A percentile compares a stretch with the other conserved stretches of the same genome.
Conservation (phyloP, 2,888 invertebrate genomes). For the Deroplatys truncata region DNA sequence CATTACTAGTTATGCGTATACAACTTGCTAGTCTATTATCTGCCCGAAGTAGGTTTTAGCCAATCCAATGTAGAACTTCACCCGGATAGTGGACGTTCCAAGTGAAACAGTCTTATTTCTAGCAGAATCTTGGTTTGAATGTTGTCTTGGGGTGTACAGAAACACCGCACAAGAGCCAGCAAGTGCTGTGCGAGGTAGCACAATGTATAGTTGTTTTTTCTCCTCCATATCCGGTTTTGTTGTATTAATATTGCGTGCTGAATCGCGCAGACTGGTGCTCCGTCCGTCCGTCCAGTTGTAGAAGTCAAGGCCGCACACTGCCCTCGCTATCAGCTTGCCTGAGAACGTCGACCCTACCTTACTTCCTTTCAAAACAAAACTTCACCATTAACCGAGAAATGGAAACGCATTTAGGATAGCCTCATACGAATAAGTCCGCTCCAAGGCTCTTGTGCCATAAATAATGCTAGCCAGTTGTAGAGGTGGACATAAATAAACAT, state of each 20-base stretch:
- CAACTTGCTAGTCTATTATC: too few relatives aligned
- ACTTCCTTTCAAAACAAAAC: constrained; percentile 41
- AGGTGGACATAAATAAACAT: too few relatives aligned
- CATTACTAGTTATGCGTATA: too few relatives aligned
- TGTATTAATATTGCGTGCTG: constrained; percentile 12
- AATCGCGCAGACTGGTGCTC: neutral
- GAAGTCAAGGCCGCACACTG: constrained; percentile 72
- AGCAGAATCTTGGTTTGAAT: too few relatives aligned
- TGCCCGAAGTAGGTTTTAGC: too few relatives aligned
- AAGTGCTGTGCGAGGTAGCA: neutral
- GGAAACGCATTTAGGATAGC: neutral
- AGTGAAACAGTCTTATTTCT: too few relatives aligned
- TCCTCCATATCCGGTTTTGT: constrained; percentile 5
- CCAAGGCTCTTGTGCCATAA: neutral
- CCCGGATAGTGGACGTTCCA: too few relatives aligned
- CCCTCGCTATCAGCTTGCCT: constrained; percentile 47
- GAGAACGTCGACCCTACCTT: constrained; percentile 39
- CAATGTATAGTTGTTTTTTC: neutral
- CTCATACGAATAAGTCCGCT: neutral
- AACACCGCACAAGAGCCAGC: too few relatives aligned
- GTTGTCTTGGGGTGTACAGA: too few relatives aligned
- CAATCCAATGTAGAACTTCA: too few relatives aligned
- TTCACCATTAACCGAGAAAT: neutral
- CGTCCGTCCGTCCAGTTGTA: neutral
- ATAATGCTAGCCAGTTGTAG: too few relatives aligned